Conservation (phyloP, 2,797 vertebrate species). For the Cephalopachus bancanus region DNA sequence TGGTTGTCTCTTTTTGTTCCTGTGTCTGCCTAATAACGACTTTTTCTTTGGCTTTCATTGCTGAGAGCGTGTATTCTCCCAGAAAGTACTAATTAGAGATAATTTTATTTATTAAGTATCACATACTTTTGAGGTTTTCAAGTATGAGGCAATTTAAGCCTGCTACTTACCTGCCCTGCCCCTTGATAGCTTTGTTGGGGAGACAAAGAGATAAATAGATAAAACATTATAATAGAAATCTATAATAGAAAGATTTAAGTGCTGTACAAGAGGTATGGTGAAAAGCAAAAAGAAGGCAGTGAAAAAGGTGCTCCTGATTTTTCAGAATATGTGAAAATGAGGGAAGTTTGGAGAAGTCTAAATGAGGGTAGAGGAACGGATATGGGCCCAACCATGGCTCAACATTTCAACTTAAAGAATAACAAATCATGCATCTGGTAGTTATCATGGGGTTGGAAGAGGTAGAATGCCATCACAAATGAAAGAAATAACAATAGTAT, state of each 20-base stretch:
- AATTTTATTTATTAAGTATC: background rate
- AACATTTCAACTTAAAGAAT: background rate
- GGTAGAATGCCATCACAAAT: background rate
- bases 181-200: background rate
- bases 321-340: background rate
- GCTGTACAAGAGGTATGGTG: background rate
- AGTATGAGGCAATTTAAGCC: background rate
- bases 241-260: background rate
- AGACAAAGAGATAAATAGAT: background rate
- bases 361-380: background rate
- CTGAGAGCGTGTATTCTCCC: background rate
- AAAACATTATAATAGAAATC: background rate
- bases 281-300: background rate
- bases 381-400: background rate
- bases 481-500: background rate
- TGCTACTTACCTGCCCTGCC: background rate
- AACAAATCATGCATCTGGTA: background rate
- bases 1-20: background rate
- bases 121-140: background rate
- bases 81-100: background rate
- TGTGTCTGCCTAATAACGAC: background rate
- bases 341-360: background rate
- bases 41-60: constrained; percentile 22
- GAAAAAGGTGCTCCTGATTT: background rate
- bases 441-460: background rate